Percentiles rank a stretch among this genome's conserved stretches.
These are phyloP conservation scores for Rhynchopsitta pachyrhyncha DNA, from an alignment of 2,113 vertebrate genomes.

Conservation along the genomic window DNA sequence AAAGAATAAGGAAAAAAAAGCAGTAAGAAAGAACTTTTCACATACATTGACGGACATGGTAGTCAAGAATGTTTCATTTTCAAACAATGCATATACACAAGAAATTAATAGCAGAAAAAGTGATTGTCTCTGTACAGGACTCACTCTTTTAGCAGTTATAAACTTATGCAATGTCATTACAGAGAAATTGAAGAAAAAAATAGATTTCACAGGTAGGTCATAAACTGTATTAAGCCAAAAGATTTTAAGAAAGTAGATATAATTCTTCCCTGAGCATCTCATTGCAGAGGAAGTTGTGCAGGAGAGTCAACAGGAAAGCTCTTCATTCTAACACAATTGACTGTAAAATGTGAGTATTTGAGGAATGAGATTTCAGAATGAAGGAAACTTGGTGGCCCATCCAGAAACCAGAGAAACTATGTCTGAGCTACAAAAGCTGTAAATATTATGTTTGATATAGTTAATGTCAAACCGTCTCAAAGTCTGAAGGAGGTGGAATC, in stretches of 20 bases:
- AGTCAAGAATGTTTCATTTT: background rate
- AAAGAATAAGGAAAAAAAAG: background rate
- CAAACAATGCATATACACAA: background rate
- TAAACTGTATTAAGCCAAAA: background rate
- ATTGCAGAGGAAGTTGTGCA: background rate
- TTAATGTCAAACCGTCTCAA: background rate
- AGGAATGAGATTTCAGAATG: background rate
- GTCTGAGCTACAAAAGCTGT: background rate
- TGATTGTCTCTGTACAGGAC: background rate
- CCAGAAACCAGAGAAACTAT: background rate
- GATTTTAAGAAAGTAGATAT: background rate
- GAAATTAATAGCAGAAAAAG: background rate
- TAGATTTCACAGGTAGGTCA: background rate
- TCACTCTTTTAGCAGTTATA: background rate
- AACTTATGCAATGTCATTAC: background rate
- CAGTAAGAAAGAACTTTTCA: background rate
- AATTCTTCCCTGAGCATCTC: background rate
- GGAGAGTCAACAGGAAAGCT: background rate
- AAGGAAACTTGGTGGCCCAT: background rate
- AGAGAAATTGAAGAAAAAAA: background rate
- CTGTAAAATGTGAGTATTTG: background rate
- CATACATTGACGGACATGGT: accelerated
- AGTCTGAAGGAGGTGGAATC: background rate
- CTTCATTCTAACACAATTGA: background rate
- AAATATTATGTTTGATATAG: background rate